These are phyloP conservation scores for Cataglyphis albicans DNA, from an alignment of 2,888 invertebrate species.

Conservation along the genomic window DNA sequence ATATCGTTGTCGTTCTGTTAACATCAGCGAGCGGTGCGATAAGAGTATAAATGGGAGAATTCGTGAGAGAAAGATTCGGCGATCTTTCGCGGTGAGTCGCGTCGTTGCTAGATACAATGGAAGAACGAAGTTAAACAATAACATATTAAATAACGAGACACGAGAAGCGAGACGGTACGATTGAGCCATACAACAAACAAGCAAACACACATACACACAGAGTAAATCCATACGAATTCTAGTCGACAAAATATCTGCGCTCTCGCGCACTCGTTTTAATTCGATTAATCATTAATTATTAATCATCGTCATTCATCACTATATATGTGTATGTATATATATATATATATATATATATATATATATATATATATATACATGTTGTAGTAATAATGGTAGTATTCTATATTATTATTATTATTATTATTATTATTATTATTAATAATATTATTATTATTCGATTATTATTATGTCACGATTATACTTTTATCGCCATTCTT, in stretches of 20 bases:
- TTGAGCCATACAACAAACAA: slow-evolving; percentile 75
- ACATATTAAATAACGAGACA: slow-evolving; percentile 38
- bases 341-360: no score
- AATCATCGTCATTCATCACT: slow-evolving; percentile 64
- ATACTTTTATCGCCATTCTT: slow-evolving; percentile 49
- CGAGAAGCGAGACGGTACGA: slow-evolving; percentile 59
- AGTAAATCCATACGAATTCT: slow-evolving; percentile 84
- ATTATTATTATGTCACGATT: slow-evolving; percentile 44
- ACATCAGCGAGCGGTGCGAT: slow-evolving; percentile 35
- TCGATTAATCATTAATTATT: slow-evolving; percentile 73
- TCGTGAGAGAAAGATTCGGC: slow-evolving; percentile 31
- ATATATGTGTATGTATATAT: background rate
- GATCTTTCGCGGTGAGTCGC: slow-evolving; percentile 49
- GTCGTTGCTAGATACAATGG: slow-evolving; percentile 47
- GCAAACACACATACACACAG: slow-evolving; percentile 18
- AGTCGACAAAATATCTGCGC: slow-evolving; percentile 85
- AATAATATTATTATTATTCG: slow-evolving; percentile 29
- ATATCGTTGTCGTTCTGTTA: slow-evolving; percentile 32
- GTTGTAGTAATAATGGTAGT: slow-evolving; percentile 9
- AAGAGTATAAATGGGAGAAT: slow-evolving; percentile 39
- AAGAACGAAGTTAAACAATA: slow-evolving; percentile 42
- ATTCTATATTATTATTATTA: slow-evolving; percentile 66
- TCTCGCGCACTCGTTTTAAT: slow-evolving; percentile 72
- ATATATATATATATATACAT: background rate
- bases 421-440: slow-evolving; percentile 53